Conservation (phyloP, 1,140 invertebrate species). For the Pseudomyrmex dendroicus region DNA sequence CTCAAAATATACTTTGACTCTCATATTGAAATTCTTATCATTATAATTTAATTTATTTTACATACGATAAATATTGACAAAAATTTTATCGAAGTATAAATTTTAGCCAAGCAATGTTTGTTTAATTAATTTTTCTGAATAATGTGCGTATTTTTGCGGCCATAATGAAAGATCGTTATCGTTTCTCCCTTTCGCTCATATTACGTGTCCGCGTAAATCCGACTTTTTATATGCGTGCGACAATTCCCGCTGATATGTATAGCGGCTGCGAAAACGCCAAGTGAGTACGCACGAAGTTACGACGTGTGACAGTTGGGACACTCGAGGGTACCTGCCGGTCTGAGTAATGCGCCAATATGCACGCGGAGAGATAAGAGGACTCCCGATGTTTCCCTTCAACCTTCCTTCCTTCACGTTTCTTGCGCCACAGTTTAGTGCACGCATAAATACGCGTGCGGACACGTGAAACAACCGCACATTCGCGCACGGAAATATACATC, state of each 20-base stretch:
- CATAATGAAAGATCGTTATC: conserved; percentile 11
- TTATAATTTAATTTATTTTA: too few species aligned
- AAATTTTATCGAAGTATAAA: too few species aligned
- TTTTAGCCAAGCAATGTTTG: too few species aligned
- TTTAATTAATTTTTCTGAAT: neutral
- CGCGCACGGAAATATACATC: conserved; percentile 49
- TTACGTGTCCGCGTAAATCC: conserved; percentile 24
- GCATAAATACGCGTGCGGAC: conserved; percentile 38
- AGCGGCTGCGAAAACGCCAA: conserved; percentile 29
- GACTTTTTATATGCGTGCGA: conserved; percentile 48
- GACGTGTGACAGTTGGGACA: conserved; percentile 51
- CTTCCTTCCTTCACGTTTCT: neutral
- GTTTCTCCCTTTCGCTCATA: conserved; percentile 19
- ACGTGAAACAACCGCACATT: conserved; percentile 40
- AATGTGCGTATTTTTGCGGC: too few species aligned
- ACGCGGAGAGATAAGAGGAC: conserved; percentile 34
- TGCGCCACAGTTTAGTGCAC: neutral
- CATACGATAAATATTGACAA: too few species aligned
- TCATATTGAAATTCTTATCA: too few species aligned
- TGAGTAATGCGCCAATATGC: conserved; percentile 62
- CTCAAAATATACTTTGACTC: neutral
- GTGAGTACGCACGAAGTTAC: conserved; percentile 41
- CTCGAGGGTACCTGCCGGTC: conserved; percentile 33
- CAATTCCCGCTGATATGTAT: conserved; percentile 39
- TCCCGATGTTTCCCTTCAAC: neutral